These are phyloP conservation scores for Bergia sp. DNA, from an alignment of 92 coral and sea anemone species.

Conservation along the genomic window DNA sequence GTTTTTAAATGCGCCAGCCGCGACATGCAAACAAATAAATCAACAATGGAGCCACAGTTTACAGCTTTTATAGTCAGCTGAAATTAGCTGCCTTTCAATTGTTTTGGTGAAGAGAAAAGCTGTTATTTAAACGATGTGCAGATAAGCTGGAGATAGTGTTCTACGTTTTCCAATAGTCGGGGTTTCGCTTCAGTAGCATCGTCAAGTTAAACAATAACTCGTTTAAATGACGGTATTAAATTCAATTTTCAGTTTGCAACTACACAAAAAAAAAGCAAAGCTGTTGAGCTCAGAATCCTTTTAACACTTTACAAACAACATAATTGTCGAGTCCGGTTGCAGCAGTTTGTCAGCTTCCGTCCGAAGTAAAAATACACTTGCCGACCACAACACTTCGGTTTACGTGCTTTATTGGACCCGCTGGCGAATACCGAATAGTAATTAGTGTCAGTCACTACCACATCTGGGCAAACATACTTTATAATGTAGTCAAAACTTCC, in stretches of 20 bases:
- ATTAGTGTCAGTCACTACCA: neutral
- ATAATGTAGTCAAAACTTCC: neutral
- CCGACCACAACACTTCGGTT: neutral
- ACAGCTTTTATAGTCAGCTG: neutral
- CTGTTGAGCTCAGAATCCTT: neutral
- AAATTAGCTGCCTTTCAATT: neutral
- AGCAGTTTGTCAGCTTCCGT: neutral
- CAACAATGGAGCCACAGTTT: neutral
- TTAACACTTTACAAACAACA: neutral
- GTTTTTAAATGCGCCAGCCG: neutral
- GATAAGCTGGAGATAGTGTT: neutral
- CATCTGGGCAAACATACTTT: conserved; percentile 8
- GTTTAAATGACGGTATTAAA: conserved; percentile 28
- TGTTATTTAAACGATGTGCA: neutral
- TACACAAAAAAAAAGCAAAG: neutral
- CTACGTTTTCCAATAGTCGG: neutral
- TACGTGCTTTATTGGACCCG: conserved; percentile 18
- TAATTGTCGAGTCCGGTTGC: neutral
- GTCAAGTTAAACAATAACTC: conserved; percentile 26
- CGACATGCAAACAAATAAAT: neutral
- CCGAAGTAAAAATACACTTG: neutral
- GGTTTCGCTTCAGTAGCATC: conserved; percentile 28
- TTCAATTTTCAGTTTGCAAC: conserved; percentile 17
- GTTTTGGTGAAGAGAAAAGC: neutral
- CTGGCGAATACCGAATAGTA: conserved; percentile 7